phyloP scores from a whole-genome alignment of 2,888 invertebrate genomes.

The Octodonta nipae region DNA sequence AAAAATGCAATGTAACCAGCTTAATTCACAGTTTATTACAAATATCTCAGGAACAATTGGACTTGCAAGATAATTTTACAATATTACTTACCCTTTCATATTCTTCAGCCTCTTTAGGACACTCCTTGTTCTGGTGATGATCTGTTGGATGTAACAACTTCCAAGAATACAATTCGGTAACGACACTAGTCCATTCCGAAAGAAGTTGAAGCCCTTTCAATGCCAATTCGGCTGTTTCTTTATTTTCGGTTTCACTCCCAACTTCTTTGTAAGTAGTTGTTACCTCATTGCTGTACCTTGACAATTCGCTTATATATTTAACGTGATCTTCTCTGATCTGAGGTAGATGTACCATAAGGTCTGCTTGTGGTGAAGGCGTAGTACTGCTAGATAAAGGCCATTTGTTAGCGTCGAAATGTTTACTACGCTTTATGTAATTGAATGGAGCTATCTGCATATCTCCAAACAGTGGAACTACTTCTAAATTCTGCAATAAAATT shows the following conservation, averaged over 20 bases:
- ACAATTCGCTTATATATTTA: conserved; percentile 89
- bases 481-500: conserved; percentile 51
- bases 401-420: conserved; percentile 80
- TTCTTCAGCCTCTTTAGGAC: conserved; percentile 92
- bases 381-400: conserved; percentile 82
- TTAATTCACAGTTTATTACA: too few species aligned
- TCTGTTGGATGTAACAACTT: conserved; percentile 96
- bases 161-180: conserved; percentile 95
- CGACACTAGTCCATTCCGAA: conserved; percentile 92
- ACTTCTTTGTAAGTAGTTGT: conserved; percentile 90
- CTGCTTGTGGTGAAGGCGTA: conserved; percentile 78
- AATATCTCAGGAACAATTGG: neutral
- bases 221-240: conserved; percentile 79
- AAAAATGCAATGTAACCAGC: too few species aligned
- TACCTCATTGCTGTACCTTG: conserved; percentile 76
- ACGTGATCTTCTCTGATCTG: conserved; percentile 93
- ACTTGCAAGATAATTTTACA: neutral
- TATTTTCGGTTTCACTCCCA: conserved; percentile 82
- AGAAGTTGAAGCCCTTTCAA: conserved; percentile 83
- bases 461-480: conserved; percentile 91
- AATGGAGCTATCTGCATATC: conserved; percentile 99
- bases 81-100: conserved; percentile 66
- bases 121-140: conserved; percentile 86
- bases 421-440: conserved; percentile 88
- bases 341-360: conserved; percentile 87